Evolutionary conservation across 2,797 vertebrate species (phyloP), one percentile per base, ranked within the genome.

Genomic region (Tokudaia muenninki): DNA sequence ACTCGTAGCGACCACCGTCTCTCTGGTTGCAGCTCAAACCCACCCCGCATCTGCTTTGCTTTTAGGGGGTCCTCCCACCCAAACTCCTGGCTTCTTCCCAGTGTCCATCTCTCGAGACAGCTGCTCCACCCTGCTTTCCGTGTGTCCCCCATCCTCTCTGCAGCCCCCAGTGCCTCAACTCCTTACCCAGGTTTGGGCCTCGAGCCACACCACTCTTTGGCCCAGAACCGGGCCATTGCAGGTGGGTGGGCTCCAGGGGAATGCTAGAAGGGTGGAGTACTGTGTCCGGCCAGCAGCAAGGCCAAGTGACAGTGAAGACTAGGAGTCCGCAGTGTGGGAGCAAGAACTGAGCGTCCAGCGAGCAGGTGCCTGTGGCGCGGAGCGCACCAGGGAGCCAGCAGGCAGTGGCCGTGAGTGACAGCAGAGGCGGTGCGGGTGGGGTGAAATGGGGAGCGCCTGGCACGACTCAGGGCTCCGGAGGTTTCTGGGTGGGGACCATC

Each of bases 311-410:
- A 29, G 94, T 47, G 87, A 83, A 91, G 79, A 78, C 77, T 16
- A 95, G 41, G 34, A 94, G 96, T 72, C 98, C 86, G 97, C 97
- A 95, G 97, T 96, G 94, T 57, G 84, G 47, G 91, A 61, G 87
- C 82, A 74, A 84, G 94, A 95, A 96, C 96, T 96, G 97, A 94
- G 97, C 91, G 94, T 95, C 59, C 96, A 37, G n/a, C 52, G 47
- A 94, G 97, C 98, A 96, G 97, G 97, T 97, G 97, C 95, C 97
- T 80, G 97, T 83, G 96, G 94, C 87, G 65, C 90, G 77, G 97
- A 94, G 97, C 87, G 96, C 83, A 63, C 65, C 78, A 70, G 92
- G 94, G 44, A 95, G 92, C 92, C 80, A 21, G 88, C 74, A 2
- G 74, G 90, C 95, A 22, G 95, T 50, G 88, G 92, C 93, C 77